Evolutionary conservation across 2,113 vertebrate species (phyloP).

Genomic region (Alaudala cheleensis): DNA sequence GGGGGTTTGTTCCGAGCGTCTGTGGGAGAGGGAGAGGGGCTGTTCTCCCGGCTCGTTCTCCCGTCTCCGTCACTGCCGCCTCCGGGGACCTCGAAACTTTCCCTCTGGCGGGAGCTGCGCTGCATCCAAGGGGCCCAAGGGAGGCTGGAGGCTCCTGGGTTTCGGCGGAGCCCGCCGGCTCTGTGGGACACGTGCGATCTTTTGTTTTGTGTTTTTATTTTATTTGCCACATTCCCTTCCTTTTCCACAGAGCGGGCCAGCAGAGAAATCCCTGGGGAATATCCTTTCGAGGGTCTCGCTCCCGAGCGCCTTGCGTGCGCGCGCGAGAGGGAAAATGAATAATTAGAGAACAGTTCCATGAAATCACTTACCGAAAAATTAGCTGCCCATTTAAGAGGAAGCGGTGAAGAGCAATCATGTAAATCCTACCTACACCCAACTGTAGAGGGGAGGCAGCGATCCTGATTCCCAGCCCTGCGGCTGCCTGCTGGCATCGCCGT

Average conservation of each 20-base stretch:
- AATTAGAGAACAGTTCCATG: conserved; percentile 54
- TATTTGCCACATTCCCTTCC: not conserved
- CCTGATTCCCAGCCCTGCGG: not conserved
- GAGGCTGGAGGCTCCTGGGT: not conserved
- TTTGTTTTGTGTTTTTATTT: not conserved
- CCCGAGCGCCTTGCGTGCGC: not conserved
- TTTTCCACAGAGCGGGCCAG: not conserved
- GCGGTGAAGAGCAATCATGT: conserved; percentile 15
- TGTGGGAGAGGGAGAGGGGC: not conserved
- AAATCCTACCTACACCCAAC: conserved; percentile 41
- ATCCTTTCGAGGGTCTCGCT: not conserved
- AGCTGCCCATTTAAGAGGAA: conserved; percentile 67
- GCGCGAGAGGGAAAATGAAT: conserved; percentile 30
- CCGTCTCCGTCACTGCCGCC: not conserved
- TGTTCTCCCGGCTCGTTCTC: not conserved
- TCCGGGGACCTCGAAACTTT: not conserved
- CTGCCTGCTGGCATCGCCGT: not conserved
- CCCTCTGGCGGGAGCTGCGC: not conserved
- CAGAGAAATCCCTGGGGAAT: not conserved
- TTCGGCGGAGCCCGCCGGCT: not conserved
- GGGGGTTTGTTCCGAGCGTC: not conserved
- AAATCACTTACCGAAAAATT: conserved; percentile 72
- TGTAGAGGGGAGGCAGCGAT: not conserved
- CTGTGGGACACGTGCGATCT: not conserved
- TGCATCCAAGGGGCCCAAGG: not conserved